Conservation (phyloP, 92 coral and sea anemone genomes). For the Metridium senile region DNA sequence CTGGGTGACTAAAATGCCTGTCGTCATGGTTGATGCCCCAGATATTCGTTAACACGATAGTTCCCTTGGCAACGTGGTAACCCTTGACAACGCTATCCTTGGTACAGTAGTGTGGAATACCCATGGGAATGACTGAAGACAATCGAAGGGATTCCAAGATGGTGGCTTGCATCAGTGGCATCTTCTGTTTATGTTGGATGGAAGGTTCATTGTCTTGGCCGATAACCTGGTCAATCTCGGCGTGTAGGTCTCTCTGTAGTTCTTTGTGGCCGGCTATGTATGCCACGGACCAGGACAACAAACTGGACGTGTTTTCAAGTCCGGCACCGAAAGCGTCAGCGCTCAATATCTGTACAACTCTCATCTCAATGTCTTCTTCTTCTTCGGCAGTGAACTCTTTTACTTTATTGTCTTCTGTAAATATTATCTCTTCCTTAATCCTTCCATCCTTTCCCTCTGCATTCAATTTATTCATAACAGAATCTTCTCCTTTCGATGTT, state of each 20-base stretch:
- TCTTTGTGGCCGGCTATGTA: slow-evolving; percentile 58
- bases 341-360: slow-evolving; percentile 39
- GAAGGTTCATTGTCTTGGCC: slow-evolving; percentile 64
- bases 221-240: slow-evolving; percentile 68
- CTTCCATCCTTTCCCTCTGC: no score
- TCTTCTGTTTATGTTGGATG: slow-evolving; percentile 64
- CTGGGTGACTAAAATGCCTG: slow-evolving; percentile 69
- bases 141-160: slow-evolving; percentile 79
- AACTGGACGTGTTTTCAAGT: slow-evolving; percentile 69
- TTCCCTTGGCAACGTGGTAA: slow-evolving; percentile 77
- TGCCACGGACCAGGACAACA: slow-evolving; percentile 81
- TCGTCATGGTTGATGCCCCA: slow-evolving; percentile 95
- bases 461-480: no score
- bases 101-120: slow-evolving; percentile 82
- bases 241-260: slow-evolving; percentile 72
- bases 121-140: slow-evolving; percentile 72
- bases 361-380: slow-evolving; percentile 15
- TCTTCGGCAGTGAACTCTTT: slow-evolving; percentile 10
- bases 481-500: no score
- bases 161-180: slow-evolving; percentile 92
- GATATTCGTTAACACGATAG: slow-evolving; percentile 77
- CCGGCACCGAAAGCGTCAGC: slow-evolving; percentile 85
- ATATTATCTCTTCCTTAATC: no score
- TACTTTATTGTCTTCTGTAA: no score
- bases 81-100: slow-evolving; percentile 81